Conservation (phyloP, 2,888 invertebrate genomes). For the Sabatieria punctata region DNA sequence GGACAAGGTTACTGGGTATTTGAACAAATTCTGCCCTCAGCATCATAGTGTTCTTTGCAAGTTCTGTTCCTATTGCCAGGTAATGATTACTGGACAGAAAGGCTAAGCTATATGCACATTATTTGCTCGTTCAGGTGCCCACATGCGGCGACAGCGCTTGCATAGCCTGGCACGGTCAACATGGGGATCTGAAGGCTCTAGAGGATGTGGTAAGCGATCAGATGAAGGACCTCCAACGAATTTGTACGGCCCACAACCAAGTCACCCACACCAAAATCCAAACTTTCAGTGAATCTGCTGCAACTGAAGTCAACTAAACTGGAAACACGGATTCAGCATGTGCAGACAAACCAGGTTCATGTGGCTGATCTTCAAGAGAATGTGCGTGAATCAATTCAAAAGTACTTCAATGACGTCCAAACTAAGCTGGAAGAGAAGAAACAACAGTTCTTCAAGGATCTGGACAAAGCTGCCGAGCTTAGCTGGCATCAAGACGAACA, state of each 20-base stretch:
- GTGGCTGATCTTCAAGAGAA: conserved; percentile 5
- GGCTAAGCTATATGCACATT: no score
- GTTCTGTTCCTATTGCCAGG: neutral
- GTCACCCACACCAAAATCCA: no score
- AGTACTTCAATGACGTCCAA: conserved; percentile 4
- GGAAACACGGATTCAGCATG: neutral
- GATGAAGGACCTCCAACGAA: no score
- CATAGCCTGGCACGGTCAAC: conserved; percentile 1
- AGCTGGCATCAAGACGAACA: conserved; percentile 1
- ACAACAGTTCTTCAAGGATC: neutral
- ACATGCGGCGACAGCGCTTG: neutral
- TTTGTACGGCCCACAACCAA: no score
- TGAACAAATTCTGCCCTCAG: conserved; percentile 2
- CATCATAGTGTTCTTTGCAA: neutral
- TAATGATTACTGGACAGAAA: no score
- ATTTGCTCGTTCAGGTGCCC: neutral
- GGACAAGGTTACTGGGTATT: neutral
- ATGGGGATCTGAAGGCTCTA: neutral
- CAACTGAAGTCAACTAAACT: neutral
- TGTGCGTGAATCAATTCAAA: conserved; percentile 3
- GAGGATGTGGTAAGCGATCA: no score
- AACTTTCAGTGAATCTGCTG: neutral
- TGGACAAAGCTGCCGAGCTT: neutral
- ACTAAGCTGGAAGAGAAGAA: neutral
- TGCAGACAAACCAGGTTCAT: neutral